Evolutionary conservation across 2,797 vertebrate species (phyloP).

Genomic region (Semaprochilodus insignis): DNA sequence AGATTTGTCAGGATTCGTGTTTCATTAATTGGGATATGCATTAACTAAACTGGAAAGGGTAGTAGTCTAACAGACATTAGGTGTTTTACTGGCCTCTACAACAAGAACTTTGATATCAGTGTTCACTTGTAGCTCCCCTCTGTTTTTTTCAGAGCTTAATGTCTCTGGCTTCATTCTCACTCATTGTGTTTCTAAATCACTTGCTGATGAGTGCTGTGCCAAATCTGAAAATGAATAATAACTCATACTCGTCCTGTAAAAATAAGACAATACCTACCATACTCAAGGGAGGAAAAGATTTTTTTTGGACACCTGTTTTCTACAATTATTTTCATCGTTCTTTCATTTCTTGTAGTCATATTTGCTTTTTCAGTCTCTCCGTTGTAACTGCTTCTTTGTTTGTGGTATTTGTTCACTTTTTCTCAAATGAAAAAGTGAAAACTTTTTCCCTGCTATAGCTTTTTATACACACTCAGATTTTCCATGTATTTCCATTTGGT

Average conservation of each 20-base stretch:
- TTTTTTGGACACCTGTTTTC: conserved; percentile 45
- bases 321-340: conserved; percentile 15
- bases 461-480: conserved; percentile 6
- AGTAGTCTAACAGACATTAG: not conserved
- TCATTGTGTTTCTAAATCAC: conserved; percentile 31
- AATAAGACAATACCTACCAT: conserved; percentile 53
- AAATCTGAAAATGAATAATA: conserved; percentile 36
- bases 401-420: not conserved
- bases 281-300: conserved; percentile 54
- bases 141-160: conserved; percentile 1
- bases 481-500: conserved; percentile 41
- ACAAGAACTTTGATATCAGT: not conserved
- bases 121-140: not conserved
- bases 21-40: not conserved
- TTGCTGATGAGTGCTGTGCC: conserved; percentile 33
- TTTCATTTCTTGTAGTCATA: not conserved
- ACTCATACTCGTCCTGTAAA: conserved; percentile 48
- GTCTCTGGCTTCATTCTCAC: conserved; percentile 29
- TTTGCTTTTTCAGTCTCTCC: not conserved
- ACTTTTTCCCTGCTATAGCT: not conserved
- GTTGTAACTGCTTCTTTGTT: not conserved
- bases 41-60: not conserved
- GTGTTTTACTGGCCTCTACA: not conserved
- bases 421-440: conserved; percentile 1
- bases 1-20: not conserved